Evolutionary conservation across 2,113 vertebrate species (phyloP).

Genomic region (Eclectus roratus): DNA sequence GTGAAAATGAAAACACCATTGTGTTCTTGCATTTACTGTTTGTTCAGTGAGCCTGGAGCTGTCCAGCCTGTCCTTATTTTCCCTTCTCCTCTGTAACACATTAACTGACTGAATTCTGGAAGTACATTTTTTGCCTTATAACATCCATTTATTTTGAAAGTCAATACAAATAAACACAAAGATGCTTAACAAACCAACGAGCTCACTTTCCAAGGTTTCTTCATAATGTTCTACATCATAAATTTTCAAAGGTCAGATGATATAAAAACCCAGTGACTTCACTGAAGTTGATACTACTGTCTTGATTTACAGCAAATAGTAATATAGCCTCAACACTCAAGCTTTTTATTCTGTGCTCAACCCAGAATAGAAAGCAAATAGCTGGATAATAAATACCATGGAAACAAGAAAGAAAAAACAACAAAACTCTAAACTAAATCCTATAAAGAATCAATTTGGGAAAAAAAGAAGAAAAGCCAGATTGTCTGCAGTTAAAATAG

Average conservation of each 20-base stretch:
- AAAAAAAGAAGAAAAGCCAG: neutral
- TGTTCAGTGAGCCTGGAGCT: neutral
- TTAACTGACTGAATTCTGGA: neutral
- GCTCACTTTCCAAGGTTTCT: neutral
- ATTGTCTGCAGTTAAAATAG: neutral
- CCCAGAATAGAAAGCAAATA: constrained; percentile 25
- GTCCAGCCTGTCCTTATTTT: neutral
- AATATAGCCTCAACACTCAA: neutral
- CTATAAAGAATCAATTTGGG: neutral
- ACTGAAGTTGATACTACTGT: neutral
- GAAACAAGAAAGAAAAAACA: neutral
- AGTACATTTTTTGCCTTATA: neutral
- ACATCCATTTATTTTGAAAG: neutral
- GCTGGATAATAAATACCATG: constrained; percentile 34
- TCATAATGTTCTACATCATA: neutral
- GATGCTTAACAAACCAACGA: neutral
- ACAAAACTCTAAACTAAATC: neutral
- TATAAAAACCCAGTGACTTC: constrained; percentile 34
- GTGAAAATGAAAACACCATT: neutral
- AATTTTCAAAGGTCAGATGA: constrained; percentile 25
- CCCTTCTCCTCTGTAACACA: neutral
- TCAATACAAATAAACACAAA: neutral
- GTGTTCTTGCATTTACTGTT: neutral
- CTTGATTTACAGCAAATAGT: constrained; percentile 6
- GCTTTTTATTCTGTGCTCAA: constrained; percentile 1